A percentile compares a stretch with the other conserved stretches of the same genome.
Evolutionary conservation across 2,113 vertebrate species (phyloP).

Genomic region (Alligator sinensis): DNA sequence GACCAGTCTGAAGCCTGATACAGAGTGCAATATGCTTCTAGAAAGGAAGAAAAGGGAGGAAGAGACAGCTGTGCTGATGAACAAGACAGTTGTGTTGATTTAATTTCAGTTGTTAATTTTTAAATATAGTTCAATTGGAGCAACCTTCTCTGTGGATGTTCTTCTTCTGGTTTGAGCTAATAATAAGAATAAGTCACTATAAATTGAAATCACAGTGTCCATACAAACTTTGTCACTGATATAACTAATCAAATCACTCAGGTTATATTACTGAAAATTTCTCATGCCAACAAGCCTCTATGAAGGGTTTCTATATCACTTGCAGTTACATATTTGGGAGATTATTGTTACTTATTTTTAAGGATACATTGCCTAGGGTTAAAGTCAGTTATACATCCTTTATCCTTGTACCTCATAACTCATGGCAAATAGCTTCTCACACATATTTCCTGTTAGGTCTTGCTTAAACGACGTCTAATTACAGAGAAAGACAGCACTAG

Average conservation of each 20-base stretch:
- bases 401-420: neutral
- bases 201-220: neutral
- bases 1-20: neutral
- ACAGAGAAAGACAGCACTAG: neutral
- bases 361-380: neutral
- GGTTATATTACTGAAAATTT: neutral
- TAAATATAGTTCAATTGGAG: neutral
- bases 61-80: neutral
- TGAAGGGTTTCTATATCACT: neutral
- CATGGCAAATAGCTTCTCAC: neutral
- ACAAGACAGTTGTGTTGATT: neutral
- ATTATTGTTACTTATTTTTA: neutral
- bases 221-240: neutral
- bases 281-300: neutral
- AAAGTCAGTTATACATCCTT: neutral
- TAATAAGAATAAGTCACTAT: neutral
- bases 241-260: neutral
- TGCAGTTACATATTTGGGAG: neutral
- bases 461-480: conserved; percentile 38
- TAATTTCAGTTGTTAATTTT: neutral
- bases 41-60: neutral
- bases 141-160: neutral
- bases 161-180: neutral
- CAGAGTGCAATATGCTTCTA: neutral
- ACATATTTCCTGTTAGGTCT: conserved; percentile 25